Percentiles rank a stretch among this genome's conserved stretches.
These are phyloP conservation scores for Gambusia affinis DNA, from an alignment of 2,113 vertebrate species.

Conservation along the genomic window DNA sequence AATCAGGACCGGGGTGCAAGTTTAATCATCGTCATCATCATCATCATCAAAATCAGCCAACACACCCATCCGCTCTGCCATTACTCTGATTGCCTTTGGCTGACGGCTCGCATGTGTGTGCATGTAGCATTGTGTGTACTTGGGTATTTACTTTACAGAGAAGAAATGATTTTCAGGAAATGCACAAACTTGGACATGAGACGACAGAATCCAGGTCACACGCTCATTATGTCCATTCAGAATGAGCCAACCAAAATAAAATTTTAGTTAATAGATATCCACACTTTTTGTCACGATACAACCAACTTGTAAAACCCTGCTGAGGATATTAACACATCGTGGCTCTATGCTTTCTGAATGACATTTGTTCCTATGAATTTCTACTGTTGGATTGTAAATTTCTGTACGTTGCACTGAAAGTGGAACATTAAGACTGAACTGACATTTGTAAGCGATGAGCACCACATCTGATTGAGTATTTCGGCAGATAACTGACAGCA, in stretches of 20 bases:
- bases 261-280: background rate
- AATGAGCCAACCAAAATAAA: too few relatives aligned
- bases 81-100: slow-evolving; percentile 57
- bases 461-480: background rate
- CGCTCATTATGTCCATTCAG: background rate
- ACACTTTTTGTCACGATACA: background rate
- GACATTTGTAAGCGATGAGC: slow-evolving; percentile 3
- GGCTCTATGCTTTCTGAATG: background rate
- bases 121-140: background rate
- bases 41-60: slow-evolving; percentile 48
- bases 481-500: slow-evolving; percentile 10
- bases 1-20: slow-evolving; percentile 38
- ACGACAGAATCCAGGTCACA: background rate
- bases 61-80: slow-evolving; percentile 62
- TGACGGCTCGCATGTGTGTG: background rate
- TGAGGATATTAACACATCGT: background rate
- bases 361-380: background rate
- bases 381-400: background rate
- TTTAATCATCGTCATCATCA: slow-evolving; percentile 45
- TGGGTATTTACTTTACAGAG: background rate
- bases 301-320: background rate
- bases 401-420: background rate
- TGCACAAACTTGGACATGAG: background rate
- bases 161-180: slow-evolving; percentile 5
- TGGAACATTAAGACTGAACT: background rate